Evolutionary conservation across 2,113 vertebrate genomes (phyloP), one percentile per base, ranked within the genome.

Genomic region (Macquaria ambigua): DNA sequence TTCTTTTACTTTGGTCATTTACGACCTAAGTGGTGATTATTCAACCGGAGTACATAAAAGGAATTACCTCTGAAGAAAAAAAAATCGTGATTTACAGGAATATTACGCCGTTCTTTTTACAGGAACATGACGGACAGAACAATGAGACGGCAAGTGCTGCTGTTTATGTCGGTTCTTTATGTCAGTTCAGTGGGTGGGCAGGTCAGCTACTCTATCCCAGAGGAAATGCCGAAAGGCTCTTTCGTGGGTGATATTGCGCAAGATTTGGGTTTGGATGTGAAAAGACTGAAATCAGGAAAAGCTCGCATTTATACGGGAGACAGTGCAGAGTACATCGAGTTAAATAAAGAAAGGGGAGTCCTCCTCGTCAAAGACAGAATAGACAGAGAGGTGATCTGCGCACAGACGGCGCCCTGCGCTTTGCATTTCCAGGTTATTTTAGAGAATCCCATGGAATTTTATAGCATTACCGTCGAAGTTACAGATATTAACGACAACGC

Each of bases 341-440:
- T 96, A 16, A 81, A 95, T 61, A 90, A 75, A 83, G 85, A 90
- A 3, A 94, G 53, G 0, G 93, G 87, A 41, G 80, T 93, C 46
- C 90, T 97, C 34, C 59, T 92, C 1, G 68, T 97, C 70, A 96
- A 90, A 63, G 90, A 95, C 48, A 96, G 91, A 90, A 93, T 97
- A 61, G 96, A 97, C 84, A 81, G 97, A 71, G 97, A 97, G 69
- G 34, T 28, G 5, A 78, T 97, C 21, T 97, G 97, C 50, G 88
- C 86, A 37, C 87, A 94, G 78, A 79, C 50, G 0, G 84, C 93
- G 11, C 93, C 93, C 0, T 97, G 96, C 28, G 76, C 95, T 70
- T 77, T 97, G 9, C 91, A 93, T 86, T 95, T 95, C 50, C 95
- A 97, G 61, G 50, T 96, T 21, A 91, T 97, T 62, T 25, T 96